Percentiles rank a stretch among this genome's conserved stretches.
phyloP scores from a whole-genome alignment of 2,797 vertebrate genomes.

The Cyprinella venusta region DNA sequence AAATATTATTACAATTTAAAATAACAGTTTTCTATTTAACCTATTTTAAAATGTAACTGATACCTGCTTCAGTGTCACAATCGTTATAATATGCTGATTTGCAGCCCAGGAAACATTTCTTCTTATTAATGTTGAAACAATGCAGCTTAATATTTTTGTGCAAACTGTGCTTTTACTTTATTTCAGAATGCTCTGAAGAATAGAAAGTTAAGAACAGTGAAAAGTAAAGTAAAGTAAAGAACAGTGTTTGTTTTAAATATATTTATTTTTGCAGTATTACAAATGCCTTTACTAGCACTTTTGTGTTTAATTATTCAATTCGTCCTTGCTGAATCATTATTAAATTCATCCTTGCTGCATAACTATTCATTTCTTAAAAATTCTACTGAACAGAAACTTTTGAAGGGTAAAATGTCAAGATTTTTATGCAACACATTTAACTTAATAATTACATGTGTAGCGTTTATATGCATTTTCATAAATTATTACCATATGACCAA shows the following conservation, averaged over 20 bases:
- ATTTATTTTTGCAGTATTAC: background rate
- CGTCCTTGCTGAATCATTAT: background rate
- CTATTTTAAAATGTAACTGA: background rate
- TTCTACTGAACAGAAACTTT: background rate
- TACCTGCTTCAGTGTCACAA: background rate
- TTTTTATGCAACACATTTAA: background rate
- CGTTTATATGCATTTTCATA: background rate
- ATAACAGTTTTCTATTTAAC: background rate
- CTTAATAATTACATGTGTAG: background rate
- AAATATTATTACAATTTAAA: background rate
- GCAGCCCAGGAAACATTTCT: background rate
- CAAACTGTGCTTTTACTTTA: background rate
- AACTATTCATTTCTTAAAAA: background rate
- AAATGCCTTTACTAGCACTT: background rate
- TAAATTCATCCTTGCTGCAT: no score
- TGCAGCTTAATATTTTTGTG: background rate
- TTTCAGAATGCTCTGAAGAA: background rate
- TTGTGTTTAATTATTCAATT: background rate
- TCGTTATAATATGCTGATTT: background rate
- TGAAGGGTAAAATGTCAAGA: background rate
- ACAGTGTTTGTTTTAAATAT: background rate
- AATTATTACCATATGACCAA: background rate
- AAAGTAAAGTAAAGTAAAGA: no score
- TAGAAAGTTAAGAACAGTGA: no score
- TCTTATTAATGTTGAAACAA: background rate